Conservation (phyloP, 2,888 invertebrate species). For the Noctua fimbriata region DNA sequence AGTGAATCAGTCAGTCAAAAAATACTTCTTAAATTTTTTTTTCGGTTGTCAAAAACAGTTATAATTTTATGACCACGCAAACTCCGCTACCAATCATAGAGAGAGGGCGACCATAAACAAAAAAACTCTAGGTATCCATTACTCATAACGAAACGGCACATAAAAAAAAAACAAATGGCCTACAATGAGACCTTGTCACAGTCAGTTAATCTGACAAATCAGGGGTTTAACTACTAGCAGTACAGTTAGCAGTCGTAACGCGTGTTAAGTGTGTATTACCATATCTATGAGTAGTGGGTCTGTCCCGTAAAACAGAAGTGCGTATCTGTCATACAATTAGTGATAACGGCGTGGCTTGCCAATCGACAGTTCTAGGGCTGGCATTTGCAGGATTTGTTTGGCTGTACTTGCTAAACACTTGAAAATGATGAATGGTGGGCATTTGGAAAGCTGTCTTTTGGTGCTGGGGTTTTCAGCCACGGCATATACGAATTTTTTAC, state of each 20-base stretch:
- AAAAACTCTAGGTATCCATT: constrained; percentile 32
- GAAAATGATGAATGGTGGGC: no score
- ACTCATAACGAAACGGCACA: constrained; percentile 14
- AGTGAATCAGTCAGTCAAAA: no score
- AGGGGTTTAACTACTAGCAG: constrained; percentile 28
- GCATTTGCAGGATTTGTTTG: no score
- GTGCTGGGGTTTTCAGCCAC: no score
- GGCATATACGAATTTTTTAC: no score
- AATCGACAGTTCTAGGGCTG: constrained; percentile 60
- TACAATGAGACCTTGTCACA: constrained; percentile 54
- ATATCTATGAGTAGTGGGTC: constrained; percentile 21
- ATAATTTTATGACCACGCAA: neutral
- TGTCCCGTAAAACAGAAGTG: constrained; percentile 72
- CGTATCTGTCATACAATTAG: constrained; percentile 80
- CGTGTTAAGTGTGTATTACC: constrained; percentile 37
- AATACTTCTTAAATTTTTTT: neutral
- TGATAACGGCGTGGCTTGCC: constrained; percentile 71
- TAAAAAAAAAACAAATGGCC: constrained; percentile 41
- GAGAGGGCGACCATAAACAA: constrained; percentile 37
- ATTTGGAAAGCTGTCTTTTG: no score
- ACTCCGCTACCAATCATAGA: constrained; percentile 14
- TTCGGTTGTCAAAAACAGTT: neutral
- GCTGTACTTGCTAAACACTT: no score
- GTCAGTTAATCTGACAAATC: constrained; percentile 53
- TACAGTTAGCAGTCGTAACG: constrained; percentile 28